A percentile compares a stretch with the other conserved stretches of the same genome.
These are phyloP conservation scores for Pholis gunnellus DNA, from an alignment of 2,113 vertebrate species.

Conservation along the genomic window DNA sequence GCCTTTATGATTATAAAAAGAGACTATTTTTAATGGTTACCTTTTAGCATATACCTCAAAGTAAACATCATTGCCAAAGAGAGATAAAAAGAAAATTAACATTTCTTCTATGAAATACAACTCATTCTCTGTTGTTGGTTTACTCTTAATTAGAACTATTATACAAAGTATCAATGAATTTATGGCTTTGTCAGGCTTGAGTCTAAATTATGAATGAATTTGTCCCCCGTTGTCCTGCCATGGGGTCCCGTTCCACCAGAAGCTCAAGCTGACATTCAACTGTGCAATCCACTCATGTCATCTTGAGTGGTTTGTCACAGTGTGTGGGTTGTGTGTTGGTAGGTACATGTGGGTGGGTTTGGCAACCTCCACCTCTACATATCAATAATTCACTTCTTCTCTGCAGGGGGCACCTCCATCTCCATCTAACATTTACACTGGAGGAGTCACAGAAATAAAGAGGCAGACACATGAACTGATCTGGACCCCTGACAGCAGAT, in stretches of 20 bases:
- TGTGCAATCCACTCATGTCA: slow-evolving; percentile 64
- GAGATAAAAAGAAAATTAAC: background rate
- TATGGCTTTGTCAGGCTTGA: background rate
- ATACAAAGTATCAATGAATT: background rate
- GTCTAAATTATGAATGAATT: slow-evolving; percentile 31
- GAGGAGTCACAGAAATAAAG: background rate
- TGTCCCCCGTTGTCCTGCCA: background rate
- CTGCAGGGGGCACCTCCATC: background rate
- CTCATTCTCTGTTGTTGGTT: background rate
- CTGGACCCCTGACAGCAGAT: background rate
- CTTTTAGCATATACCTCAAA: background rate
- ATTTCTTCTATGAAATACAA: background rate
- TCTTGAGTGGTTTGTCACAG: slow-evolving; percentile 58
- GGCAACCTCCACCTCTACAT: background rate
- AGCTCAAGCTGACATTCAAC: slow-evolving; percentile 24
- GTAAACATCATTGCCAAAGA: background rate
- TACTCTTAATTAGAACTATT: background rate
- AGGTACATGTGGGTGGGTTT: background rate
- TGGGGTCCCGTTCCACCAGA: slow-evolving; percentile 25
- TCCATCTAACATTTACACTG: slow-evolving; percentile 10
- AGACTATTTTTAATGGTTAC: background rate
- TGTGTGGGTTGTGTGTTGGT: slow-evolving; percentile 1
- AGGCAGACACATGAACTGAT: background rate
- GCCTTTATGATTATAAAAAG: background rate
- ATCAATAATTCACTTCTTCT: slow-evolving; percentile 61